Percentiles rank a stretch among this genome's conserved stretches.
phyloP scores from a whole-genome alignment of 2,888 invertebrate genomes.

The Lordiphosa andalusiaca region DNA sequence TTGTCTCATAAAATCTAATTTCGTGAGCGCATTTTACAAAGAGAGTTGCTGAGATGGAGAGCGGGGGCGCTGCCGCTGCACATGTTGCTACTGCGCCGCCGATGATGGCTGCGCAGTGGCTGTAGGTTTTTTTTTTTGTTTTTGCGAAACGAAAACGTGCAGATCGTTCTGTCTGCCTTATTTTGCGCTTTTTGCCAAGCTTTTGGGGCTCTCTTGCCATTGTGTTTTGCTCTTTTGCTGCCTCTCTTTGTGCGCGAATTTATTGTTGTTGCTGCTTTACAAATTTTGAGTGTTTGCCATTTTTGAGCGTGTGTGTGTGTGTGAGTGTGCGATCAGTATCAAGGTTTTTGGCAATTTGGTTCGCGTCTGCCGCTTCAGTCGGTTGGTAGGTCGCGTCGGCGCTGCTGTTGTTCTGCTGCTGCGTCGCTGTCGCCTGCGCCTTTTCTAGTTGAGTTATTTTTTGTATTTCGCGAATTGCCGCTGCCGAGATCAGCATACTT shows the following conservation, averaged over 20 bases:
- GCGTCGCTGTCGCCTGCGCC: slow-evolving; percentile 51
- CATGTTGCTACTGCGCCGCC: slow-evolving; percentile 13
- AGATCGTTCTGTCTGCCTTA: slow-evolving; percentile 19
- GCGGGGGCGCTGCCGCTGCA: slow-evolving; percentile 18
- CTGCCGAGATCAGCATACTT: slow-evolving; percentile 68
- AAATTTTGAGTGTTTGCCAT: slow-evolving; percentile 31
- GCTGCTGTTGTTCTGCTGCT: slow-evolving; percentile 30
- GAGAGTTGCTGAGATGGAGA: slow-evolving; percentile 19
- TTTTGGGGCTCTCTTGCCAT: slow-evolving; percentile 7
- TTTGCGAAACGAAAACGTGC: slow-evolving; percentile 42
- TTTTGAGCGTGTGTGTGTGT: slow-evolving; percentile 28
- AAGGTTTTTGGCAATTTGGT: slow-evolving; percentile 79
- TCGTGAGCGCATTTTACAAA: slow-evolving; percentile 64
- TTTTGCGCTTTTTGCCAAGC: slow-evolving; percentile 3
- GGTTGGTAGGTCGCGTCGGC: slow-evolving; percentile 73
- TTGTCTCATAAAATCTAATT: slow-evolving; percentile 73
- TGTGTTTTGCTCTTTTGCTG: slow-evolving; percentile 12
- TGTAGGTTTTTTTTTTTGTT: too few relatives aligned
- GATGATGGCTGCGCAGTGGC: too few relatives aligned
- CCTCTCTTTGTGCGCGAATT: slow-evolving; percentile 24
- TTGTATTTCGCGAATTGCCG: slow-evolving; percentile 67
- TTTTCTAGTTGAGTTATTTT: slow-evolving; percentile 60
- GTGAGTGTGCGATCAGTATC: slow-evolving; percentile 76
- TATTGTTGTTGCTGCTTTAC: slow-evolving; percentile 37
- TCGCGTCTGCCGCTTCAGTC: slow-evolving; percentile 73